phyloP scores from a whole-genome alignment of 2,797 vertebrate species.

The Chaenodraco wilsoni region DNA sequence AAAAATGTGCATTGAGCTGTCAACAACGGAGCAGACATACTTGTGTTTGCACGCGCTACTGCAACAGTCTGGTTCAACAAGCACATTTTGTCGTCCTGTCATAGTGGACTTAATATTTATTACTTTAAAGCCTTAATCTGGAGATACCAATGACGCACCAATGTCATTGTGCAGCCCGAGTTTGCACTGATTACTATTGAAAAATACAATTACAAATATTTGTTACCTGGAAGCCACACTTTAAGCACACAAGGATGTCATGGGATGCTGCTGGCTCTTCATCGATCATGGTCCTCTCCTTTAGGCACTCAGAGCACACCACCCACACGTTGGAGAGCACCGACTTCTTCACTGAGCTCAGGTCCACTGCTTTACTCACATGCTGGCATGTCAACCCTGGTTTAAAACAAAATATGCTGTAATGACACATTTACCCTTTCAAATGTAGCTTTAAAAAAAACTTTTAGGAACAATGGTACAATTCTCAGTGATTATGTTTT shows the following conservation, averaged over 20 bases:
- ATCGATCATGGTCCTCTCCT: slow-evolving; percentile 88
- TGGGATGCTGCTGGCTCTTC: slow-evolving; percentile 82
- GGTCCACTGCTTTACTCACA: slow-evolving; percentile 91
- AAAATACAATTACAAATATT: slow-evolving; percentile 1
- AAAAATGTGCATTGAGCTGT: not conserved
- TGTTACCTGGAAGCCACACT: slow-evolving; percentile 94
- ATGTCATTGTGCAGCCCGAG: not conserved
- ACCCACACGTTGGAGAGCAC: slow-evolving; percentile 90
- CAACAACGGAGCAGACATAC: not conserved
- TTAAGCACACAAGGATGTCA: slow-evolving; percentile 93
- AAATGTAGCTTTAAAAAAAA: not conserved
- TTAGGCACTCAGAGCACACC: slow-evolving; percentile 92
- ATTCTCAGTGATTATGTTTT: not conserved
- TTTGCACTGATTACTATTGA: not conserved
- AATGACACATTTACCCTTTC: not conserved
- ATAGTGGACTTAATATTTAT: not conserved
- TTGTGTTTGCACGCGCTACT: not conserved
- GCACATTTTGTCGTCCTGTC: not conserved
- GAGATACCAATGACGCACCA: not conserved
- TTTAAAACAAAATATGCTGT: slow-evolving; percentile 6
- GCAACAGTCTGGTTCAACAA: not conserved
- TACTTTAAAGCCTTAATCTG: not conserved
- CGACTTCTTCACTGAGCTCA: slow-evolving; percentile 91
- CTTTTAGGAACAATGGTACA: not conserved
- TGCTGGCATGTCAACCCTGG: slow-evolving; percentile 93